Conservation (phyloP, 1,140 invertebrate species). For the Zelostemma sp. region DNA sequence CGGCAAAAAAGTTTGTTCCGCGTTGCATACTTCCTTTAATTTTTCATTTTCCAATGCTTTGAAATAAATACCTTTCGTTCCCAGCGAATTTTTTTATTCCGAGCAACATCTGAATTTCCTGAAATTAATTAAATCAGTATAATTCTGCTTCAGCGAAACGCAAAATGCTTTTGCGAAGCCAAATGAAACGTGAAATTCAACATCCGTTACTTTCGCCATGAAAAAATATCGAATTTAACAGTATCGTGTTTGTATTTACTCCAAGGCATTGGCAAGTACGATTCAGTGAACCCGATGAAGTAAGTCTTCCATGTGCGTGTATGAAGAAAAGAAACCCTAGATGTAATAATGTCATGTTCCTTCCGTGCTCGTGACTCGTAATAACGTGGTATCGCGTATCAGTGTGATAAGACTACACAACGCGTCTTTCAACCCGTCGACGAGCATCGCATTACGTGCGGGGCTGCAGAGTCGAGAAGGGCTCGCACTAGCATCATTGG, state of each 20-base stretch:
- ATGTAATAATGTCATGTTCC: slow-evolving; percentile 29
- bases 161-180: no score
- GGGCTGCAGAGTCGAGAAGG: slow-evolving; percentile 10
- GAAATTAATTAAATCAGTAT: no score
- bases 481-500: slow-evolving; percentile 28
- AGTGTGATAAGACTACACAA: slow-evolving; percentile 41
- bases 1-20: no score
- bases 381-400: slow-evolving; percentile 39
- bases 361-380: slow-evolving; percentile 35
- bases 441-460: slow-evolving; percentile 21
- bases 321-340: slow-evolving; percentile 34
- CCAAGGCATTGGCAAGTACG: slow-evolving; percentile 1
- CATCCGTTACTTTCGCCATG: no score
- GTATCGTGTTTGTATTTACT: slow-evolving; percentile 11
- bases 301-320: background rate
- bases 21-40: no score
- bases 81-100: no score
- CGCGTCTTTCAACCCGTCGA: slow-evolving; percentile 43
- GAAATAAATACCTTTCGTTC: no score
- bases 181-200: no score
- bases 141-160: no score
- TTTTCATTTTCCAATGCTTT: no score
- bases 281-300: slow-evolving; percentile 1
- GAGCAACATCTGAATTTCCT: no score
- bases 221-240: no score